These are phyloP conservation scores for Molossus molossus DNA, from an alignment of 2,797 vertebrate genomes.

Conservation along the genomic window DNA sequence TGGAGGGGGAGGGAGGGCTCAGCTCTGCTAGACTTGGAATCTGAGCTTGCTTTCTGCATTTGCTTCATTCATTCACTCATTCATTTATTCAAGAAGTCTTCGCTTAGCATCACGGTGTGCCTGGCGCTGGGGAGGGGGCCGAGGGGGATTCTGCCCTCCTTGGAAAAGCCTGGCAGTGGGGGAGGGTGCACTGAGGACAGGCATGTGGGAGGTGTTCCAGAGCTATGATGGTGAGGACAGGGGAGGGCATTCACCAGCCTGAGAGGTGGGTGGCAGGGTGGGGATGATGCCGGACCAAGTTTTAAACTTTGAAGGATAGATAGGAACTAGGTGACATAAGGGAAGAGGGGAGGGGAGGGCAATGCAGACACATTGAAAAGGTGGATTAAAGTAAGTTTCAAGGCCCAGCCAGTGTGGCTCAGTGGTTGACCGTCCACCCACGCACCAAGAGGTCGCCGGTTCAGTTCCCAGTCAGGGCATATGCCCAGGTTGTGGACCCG, in stretches of 20 bases:
- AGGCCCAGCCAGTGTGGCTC: too few species aligned
- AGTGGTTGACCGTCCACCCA: too few species aligned
- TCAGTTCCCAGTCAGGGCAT: too few species aligned
- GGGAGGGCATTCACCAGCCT: background rate
- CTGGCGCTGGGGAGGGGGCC: rapidly evolving
- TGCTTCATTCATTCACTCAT: background rate
- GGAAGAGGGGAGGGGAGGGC: background rate
- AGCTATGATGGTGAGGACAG: rapidly evolving
- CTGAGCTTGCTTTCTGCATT: too few species aligned
- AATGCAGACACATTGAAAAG: rapidly evolving
- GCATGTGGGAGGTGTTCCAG: rapidly evolving
- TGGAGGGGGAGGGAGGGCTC: background rate
- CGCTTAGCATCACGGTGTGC: background rate
- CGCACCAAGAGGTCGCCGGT: too few species aligned
- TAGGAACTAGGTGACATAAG: background rate
- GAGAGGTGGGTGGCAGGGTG: rapidly evolving
- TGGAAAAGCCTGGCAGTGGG: background rate
- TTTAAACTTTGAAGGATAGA: background rate
- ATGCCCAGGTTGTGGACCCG: too few species aligned
- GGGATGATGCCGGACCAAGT: rapidly evolving
- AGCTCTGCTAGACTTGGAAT: background rate
- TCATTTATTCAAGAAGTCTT: background rate
- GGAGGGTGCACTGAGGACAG: background rate
- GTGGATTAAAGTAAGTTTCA: background rate
- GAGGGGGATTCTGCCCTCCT: rapidly evolving